phyloP scores from a whole-genome alignment of 2,888 invertebrate genomes.

The Pristionchus entomophagus region DNA sequence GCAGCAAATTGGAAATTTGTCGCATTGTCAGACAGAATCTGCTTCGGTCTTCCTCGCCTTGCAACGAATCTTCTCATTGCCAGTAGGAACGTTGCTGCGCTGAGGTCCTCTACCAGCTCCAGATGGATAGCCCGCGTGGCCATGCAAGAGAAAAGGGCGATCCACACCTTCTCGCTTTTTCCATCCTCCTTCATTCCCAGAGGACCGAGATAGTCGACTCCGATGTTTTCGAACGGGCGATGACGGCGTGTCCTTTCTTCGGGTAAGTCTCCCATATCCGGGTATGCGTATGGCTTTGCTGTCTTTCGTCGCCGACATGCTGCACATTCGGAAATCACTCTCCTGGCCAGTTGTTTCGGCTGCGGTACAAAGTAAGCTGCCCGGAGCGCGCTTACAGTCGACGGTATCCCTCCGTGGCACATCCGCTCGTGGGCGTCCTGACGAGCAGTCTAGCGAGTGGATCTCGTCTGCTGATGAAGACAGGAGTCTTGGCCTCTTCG shows the following conservation, averaged over 20 bases:
- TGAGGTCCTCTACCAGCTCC: constrained; percentile 74
- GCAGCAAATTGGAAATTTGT: constrained; percentile 75
- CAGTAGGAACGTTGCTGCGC: constrained; percentile 72
- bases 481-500: constrained; percentile 46
- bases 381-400: constrained; percentile 60
- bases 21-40: constrained; percentile 75
- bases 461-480: not conserved
- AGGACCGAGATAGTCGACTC: constrained; percentile 32
- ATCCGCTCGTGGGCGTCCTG: not conserved
- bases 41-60: constrained; percentile 71
- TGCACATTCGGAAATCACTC: not conserved
- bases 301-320: constrained; percentile 25
- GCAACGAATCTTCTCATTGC: constrained; percentile 74
- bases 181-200: not conserved
- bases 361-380: not conserved
- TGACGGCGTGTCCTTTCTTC: not conserved
- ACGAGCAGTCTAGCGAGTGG: not conserved
- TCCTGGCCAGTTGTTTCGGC: not conserved
- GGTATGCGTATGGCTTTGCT: constrained; percentile 68
- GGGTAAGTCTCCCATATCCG: constrained; percentile 74
- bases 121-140: constrained; percentile 76
- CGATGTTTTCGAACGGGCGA: constrained; percentile 74
- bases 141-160: constrained; percentile 77
- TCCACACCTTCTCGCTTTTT: constrained; percentile 69
- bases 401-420: not conserved